Evolutionary conservation across 2,113 vertebrate genomes (phyloP).

Genomic region (Alaudala cheleensis): DNA sequence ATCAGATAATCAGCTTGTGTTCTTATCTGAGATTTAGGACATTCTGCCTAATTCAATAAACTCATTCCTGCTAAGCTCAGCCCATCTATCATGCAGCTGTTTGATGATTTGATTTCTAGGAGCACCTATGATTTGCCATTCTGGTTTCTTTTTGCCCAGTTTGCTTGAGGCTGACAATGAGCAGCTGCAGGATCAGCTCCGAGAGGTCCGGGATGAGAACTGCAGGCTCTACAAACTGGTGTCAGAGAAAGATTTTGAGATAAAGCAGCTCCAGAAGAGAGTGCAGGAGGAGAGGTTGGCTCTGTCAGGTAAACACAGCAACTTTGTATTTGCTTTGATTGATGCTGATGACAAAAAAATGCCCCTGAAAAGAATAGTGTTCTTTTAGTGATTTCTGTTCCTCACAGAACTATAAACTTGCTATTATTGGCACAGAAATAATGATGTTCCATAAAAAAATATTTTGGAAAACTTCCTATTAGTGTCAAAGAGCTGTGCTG

Average conservation of each 20-base stretch:
- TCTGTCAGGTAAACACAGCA: constrained; percentile 77
- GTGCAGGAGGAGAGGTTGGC: constrained; percentile 81
- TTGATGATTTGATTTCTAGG: not conserved
- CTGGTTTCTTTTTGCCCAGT: constrained; percentile 24
- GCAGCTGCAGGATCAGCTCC: constrained; percentile 77
- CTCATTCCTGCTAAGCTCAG: not conserved
- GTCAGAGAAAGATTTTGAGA: constrained; percentile 89
- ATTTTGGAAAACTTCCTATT: not conserved
- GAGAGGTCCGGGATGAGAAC: constrained; percentile 86
- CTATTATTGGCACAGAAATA: not conserved
- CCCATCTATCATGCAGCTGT: not conserved
- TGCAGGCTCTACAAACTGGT: constrained; percentile 87
- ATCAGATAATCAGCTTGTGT: not conserved
- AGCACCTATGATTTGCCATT: not conserved
- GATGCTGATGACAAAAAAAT: not conserved
- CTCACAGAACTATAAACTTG: not conserved
- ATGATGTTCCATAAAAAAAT: rapidly evolving
- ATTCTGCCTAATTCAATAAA: not conserved
- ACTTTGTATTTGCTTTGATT: not conserved
- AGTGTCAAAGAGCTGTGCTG: not conserved
- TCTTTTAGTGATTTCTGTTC: not conserved
- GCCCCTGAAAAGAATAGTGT: not conserved
- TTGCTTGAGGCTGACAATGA: constrained; percentile 73
- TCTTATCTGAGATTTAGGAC: not conserved
- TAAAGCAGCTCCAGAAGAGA: constrained; percentile 85